A percentile compares a stretch with the other conserved stretches of the same genome.
phyloP scores from a whole-genome alignment of 1,140 invertebrate species.

The Lerema accius region DNA sequence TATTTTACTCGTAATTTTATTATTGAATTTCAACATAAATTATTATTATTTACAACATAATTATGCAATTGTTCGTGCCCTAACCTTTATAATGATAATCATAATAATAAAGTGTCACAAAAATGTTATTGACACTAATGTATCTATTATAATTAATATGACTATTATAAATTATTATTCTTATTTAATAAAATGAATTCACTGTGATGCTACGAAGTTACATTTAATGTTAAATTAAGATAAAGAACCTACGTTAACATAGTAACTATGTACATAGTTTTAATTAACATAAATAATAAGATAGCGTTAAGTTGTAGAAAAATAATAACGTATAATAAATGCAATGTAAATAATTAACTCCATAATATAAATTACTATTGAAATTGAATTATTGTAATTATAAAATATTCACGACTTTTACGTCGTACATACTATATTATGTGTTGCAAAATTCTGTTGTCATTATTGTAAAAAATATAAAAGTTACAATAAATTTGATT shows the following conservation, averaged over 20 bases:
- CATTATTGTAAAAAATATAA: no score
- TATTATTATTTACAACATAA: no score
- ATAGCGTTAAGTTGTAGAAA: no score
- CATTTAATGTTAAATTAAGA: constrained; percentile 54
- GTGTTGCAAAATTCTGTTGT: background rate
- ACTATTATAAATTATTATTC: constrained; percentile 39
- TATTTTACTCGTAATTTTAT: no score
- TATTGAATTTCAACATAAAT: no score
- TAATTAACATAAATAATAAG: no score
- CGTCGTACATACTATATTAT: background rate
- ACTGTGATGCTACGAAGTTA: constrained; percentile 77
- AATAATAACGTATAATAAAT: no score
- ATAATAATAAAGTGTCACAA: no score
- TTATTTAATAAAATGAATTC: constrained; percentile 63
- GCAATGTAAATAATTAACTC: constrained; percentile 10
- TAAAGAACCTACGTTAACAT: constrained; percentile 23
- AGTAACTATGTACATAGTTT: background rate
- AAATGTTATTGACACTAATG: constrained; percentile 31
- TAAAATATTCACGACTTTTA: background rate
- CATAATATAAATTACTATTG: constrained; percentile 1
- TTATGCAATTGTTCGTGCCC: background rate
- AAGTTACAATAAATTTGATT: no score
- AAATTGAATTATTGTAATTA: background rate
- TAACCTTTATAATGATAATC: background rate
- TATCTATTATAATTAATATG: constrained; percentile 1